Percentiles rank a stretch among this genome's conserved stretches.
These are phyloP conservation scores for Thera britannica DNA, from an alignment of 2,888 invertebrate genomes.

Conservation along the genomic window DNA sequence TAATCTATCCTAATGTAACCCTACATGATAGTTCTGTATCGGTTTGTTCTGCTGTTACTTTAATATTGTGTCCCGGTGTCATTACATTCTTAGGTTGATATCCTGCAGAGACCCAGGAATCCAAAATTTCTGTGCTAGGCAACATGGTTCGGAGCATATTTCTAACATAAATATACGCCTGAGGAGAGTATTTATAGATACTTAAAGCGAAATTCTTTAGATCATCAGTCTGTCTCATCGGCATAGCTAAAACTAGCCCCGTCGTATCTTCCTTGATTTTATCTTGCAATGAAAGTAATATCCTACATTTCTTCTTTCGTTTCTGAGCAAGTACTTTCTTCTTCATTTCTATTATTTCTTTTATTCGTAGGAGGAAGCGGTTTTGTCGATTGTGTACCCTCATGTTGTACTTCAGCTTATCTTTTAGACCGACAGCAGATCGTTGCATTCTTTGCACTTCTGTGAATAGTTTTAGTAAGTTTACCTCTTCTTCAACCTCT, in stretches of 20 bases:
- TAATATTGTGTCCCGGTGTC: constrained; percentile 64
- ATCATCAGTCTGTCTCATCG: constrained; percentile 75
- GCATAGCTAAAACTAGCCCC: constrained; percentile 77
- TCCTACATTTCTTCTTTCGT: constrained; percentile 74
- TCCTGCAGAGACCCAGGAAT: constrained; percentile 71
- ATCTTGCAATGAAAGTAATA: constrained; percentile 72
- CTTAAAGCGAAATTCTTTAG: constrained; percentile 77
- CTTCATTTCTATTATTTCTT: constrained; percentile 70
- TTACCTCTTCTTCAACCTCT: constrained; percentile 40
- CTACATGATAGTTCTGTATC: constrained; percentile 74
- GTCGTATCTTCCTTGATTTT: constrained; percentile 76
- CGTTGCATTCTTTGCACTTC: constrained; percentile 76
- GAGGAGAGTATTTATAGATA: constrained; percentile 78
- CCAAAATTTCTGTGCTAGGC: constrained; percentile 74
- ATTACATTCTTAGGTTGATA: constrained; percentile 68
- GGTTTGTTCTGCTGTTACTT: constrained; percentile 72
- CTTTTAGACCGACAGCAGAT: constrained; percentile 64
- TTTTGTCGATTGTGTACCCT: constrained; percentile 69
- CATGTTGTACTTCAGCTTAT: constrained; percentile 70
- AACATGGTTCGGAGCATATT: constrained; percentile 75
- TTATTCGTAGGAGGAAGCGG: constrained; percentile 62
- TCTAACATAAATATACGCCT: constrained; percentile 76
- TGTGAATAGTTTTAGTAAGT: constrained; percentile 70
- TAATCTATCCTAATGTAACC: constrained; percentile 63
- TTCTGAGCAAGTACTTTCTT: constrained; percentile 69